These are phyloP conservation scores for Tetramorium alpestre DNA, from an alignment of 1,140 invertebrate species.

Conservation along the genomic window DNA sequence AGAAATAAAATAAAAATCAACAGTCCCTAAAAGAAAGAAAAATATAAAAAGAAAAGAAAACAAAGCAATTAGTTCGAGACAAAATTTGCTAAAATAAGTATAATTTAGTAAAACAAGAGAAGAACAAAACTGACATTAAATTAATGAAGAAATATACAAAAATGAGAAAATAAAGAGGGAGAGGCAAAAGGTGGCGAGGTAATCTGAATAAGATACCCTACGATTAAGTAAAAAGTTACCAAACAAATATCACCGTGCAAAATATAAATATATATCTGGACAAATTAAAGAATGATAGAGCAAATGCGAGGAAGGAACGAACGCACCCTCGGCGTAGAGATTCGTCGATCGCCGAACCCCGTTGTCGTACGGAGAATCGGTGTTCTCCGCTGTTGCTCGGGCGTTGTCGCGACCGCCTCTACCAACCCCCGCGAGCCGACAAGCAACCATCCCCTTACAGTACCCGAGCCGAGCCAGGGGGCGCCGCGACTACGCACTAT, in stretches of 20 bases:
- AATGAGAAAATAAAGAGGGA: neutral
- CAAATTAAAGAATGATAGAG: slow-evolving; percentile 9
- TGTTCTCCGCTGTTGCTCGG: slow-evolving; percentile 77
- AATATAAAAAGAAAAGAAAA: neutral
- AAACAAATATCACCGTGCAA: neutral
- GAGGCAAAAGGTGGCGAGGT: too few species aligned
- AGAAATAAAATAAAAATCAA: neutral
- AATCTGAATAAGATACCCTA: neutral
- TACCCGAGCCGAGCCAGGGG: slow-evolving; percentile 77
- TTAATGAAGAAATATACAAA: neutral
- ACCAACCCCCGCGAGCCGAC: slow-evolving; percentile 61
- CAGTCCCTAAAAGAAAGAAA: neutral
- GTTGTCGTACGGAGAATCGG: slow-evolving; percentile 68
- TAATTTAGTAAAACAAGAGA: neutral
- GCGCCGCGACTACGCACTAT: slow-evolving; percentile 83
- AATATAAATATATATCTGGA: neutral
- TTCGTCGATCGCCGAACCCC: slow-evolving; percentile 77
- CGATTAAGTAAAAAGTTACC: neutral
- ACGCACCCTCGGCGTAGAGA: slow-evolving; percentile 66
- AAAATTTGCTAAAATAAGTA: neutral
- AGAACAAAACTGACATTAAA: neutral
- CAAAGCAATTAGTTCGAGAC: neutral
- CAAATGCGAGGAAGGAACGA: slow-evolving; percentile 26
- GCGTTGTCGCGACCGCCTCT: slow-evolving; percentile 68
- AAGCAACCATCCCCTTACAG: slow-evolving; percentile 62